These are phyloP conservation scores for Fringilla coelebs DNA, from an alignment of 2,797 vertebrate genomes.

Conservation along the genomic window DNA sequence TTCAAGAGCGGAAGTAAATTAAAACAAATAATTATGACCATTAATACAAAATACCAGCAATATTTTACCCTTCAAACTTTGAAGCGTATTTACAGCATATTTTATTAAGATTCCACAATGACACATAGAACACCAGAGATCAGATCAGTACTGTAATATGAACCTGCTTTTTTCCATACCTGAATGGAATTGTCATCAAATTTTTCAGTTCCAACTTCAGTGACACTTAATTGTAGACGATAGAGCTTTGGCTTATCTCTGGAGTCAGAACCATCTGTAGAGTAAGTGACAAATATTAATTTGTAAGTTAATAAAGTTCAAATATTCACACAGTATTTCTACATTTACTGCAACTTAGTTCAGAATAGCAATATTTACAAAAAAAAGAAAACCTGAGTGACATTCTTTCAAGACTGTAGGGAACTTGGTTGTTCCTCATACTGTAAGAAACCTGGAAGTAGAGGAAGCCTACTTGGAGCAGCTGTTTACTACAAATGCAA, in stretches of 20 bases:
- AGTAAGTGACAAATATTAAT: neutral
- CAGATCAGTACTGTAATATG: neutral
- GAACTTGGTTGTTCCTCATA: neutral
- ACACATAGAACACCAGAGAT: neutral
- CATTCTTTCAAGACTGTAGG: neutral
- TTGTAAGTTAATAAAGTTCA: neutral
- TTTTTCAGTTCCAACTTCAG: slow-evolving; percentile 94
- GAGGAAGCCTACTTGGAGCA: neutral
- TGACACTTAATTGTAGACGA: slow-evolving; percentile 92
- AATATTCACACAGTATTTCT: neutral
- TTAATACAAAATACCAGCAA: neutral
- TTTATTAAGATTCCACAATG: neutral
- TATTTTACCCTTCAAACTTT: neutral
- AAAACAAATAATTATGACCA: neutral
- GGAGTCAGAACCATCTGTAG: slow-evolving; percentile 93
- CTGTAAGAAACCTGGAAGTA: neutral
- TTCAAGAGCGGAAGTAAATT: neutral
- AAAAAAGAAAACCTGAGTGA: neutral
- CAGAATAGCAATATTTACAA: neutral
- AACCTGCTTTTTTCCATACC: slow-evolving; percentile 71
- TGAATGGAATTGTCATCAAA: slow-evolving; percentile 92
- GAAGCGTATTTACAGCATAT: neutral
- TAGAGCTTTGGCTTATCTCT: slow-evolving; percentile 99
- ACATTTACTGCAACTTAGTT: neutral
- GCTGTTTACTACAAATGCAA: neutral